Evolutionary conservation across 2,113 vertebrate genomes (phyloP).

Genomic region (Oncorhynchus kisutch): DNA sequence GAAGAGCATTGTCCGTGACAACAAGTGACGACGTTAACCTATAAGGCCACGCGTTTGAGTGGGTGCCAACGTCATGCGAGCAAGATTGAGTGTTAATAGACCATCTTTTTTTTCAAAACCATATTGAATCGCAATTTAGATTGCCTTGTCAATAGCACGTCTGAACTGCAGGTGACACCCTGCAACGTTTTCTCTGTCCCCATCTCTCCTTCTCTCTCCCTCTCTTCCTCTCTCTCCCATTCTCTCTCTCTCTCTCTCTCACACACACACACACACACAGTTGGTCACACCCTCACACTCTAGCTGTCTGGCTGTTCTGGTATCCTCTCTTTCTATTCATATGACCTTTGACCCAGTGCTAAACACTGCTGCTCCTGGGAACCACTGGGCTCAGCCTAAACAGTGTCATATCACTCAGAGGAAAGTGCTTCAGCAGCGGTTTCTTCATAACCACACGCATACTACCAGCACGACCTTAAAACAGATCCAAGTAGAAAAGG

Average conservation of each 20-base stretch:
- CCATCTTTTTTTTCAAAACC: background rate
- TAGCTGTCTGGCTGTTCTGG: slow-evolving; percentile 77
- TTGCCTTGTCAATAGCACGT: no score
- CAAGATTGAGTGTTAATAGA: background rate
- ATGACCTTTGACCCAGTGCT: slow-evolving; percentile 58
- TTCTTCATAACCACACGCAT: background rate
- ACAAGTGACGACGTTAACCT: background rate
- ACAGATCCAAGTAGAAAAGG: slow-evolving; percentile 39
- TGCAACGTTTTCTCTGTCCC: background rate
- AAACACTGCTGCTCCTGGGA: slow-evolving; percentile 3
- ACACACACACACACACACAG: slow-evolving; percentile 43
- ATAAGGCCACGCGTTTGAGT: background rate
- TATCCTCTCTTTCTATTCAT: slow-evolving; percentile 65
- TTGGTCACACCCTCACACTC: slow-evolving; percentile 63
- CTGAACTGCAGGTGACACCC: no score
- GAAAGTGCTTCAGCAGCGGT: background rate
- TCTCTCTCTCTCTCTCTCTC: background rate
- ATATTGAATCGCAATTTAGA: no score
- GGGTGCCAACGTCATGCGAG: no score
- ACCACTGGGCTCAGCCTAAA: background rate
- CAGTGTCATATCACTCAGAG: background rate
- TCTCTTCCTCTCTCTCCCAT: background rate
- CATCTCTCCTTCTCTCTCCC: background rate
- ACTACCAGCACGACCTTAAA: slow-evolving; percentile 36
- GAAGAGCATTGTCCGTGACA: background rate